Evolutionary conservation across 64 coral and sea anemone genomes (phyloP).

Genomic region (Stichodactyla helianthus): DNA sequence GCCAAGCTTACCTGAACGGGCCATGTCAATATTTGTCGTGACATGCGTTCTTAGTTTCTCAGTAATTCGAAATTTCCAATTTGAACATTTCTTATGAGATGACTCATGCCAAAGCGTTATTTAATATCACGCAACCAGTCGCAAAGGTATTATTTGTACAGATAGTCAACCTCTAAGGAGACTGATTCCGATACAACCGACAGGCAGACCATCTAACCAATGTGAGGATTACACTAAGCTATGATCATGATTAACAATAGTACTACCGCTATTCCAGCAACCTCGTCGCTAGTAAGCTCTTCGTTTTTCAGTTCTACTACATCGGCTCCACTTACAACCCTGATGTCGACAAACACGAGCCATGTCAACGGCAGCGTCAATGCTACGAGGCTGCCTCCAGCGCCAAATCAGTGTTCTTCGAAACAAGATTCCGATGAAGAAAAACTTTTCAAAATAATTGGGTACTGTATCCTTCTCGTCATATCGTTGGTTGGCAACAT

Average conservation of each 20-base stretch:
- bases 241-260: not conserved
- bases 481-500: conserved; percentile 41
- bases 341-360: not conserved
- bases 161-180: not conserved
- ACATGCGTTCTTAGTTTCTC: conserved; percentile 31
- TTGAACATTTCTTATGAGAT: conserved; percentile 24
- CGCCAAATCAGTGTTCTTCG: not conserved
- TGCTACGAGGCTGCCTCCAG: not conserved
- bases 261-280: not conserved
- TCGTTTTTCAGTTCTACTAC: not conserved
- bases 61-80: conserved; percentile 26
- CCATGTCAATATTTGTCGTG: conserved; percentile 18
- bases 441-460: not conserved
- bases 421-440: not conserved
- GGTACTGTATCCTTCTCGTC: conserved; percentile 27
- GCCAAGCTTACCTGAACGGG: conserved; percentile 9
- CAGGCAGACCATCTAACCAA: not conserved
- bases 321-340: not conserved
- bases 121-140: not conserved
- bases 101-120: conserved; percentile 14
- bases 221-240: not conserved
- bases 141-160: not conserved
- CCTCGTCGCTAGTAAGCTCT: not conserved
- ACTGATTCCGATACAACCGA: not conserved
- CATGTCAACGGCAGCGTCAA: not conserved